Base-by-base conservation (phyloP, 2,888 invertebrate species). In the Criorhina ranunculi region DNA sequence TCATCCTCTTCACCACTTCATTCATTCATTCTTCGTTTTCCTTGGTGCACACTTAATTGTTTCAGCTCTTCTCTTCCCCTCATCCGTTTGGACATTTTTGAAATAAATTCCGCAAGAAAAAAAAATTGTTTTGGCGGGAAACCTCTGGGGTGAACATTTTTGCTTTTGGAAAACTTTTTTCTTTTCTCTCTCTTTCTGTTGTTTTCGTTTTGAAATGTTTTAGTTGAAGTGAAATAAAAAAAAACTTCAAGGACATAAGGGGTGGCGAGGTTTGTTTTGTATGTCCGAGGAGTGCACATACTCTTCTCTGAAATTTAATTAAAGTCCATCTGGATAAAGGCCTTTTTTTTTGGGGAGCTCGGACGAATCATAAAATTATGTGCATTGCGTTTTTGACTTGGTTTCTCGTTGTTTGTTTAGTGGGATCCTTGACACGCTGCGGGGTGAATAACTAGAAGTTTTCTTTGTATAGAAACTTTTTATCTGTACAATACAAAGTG, bases 231-330 rank as follows among this genome's bases (percentile, higher is more conserved):
- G 40, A 40, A 29, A 31, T 7, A 51, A 44, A 24, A 24, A 11
- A 57, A 17, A 62, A 31, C 17, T 66, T 64, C 62, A 49, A 67
- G 67, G 67, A 55, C 67, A 7, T 29, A 24, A 3, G 24, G 24
- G 24, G 24, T 24, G 24, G 24, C 2, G 4, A 4, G 24, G 24
- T 4, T 24, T 4, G n/a, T n/a, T n/a, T n/a, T n/a, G n/a, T 31
- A 24, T 75, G 60, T 29, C 51, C 80, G 29, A 67, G 37, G 17
- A n/a, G 17, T 12, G 62, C 33, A 62, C 46, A 62, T 49, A 60
- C 67, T 55, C 12, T 60, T 62, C 67, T 83, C 49, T 35, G 55
- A 69, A 83, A 83, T 83, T 78, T 83, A 79, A 79, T 83, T 83
- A 83, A 83, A 83, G 67, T 83, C 73, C 64, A 73, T 69, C 73